Evolutionary conservation across 2,888 invertebrate species (phyloP).

Genomic region (Barypeithes pellucidus): DNA sequence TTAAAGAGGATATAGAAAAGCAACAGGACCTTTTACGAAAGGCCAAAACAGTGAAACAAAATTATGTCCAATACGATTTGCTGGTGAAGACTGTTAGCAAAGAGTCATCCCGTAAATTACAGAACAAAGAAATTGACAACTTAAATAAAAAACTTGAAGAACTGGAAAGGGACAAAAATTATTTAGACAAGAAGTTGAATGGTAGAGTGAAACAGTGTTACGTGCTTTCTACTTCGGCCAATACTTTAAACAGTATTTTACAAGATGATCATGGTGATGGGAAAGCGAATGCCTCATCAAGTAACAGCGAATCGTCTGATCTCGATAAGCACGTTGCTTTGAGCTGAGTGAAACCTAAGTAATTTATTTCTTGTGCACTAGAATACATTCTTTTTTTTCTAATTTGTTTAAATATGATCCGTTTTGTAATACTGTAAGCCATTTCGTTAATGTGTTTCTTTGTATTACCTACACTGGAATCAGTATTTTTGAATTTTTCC

Average conservation of each 20-base stretch:
- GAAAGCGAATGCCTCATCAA: conserved; percentile 6
- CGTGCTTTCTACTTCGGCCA: conserved; percentile 90
- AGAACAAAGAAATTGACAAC: conserved; percentile 79
- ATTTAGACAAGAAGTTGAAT: conserved; percentile 84
- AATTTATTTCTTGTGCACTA: too few species aligned
- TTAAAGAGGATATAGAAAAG: conserved; percentile 85
- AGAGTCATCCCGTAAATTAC: conserved; percentile 90
- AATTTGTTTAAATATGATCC: too few species aligned
- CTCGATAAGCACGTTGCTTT: conserved; percentile 7
- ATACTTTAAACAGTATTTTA: conserved; percentile 86
- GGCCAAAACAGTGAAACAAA: conserved; percentile 90
- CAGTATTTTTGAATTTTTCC: too few species aligned
- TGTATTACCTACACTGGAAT: too few species aligned
- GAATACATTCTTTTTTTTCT: too few species aligned
- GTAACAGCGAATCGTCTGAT: conserved; percentile 7
- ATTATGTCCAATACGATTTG: conserved; percentile 93
- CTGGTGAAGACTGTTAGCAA: conserved; percentile 91
- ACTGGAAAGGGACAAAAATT: conserved; percentile 80
- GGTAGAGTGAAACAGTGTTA: conserved; percentile 91
- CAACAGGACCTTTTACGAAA: conserved; percentile 86
- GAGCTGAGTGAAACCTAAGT: not conserved
- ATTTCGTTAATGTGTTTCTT: too few species aligned
- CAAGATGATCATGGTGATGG: conserved; percentile 73
- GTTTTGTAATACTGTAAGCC: too few species aligned
- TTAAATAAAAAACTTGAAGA: conserved; percentile 82